Conservation (phyloP, 2,888 invertebrate species). For the Ceraclea dissimilis region DNA sequence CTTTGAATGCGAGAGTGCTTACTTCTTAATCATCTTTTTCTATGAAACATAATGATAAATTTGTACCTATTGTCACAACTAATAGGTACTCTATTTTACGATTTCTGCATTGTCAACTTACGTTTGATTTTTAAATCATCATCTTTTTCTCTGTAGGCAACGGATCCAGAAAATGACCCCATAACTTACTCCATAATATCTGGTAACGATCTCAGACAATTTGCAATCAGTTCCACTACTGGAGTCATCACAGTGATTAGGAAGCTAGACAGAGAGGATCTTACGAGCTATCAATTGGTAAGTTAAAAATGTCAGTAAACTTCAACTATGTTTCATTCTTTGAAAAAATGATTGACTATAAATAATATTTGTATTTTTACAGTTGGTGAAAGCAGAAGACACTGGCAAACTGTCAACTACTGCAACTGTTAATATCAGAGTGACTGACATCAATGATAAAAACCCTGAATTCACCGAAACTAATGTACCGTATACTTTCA, state of each 20-base stretch:
- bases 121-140: too few relatives aligned
- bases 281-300: constrained; percentile 82
- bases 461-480: constrained; percentile 77
- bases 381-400: constrained; percentile 81
- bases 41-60: too few relatives aligned
- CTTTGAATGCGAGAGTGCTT: too few relatives aligned
- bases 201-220: constrained; percentile 83
- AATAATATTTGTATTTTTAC: too few relatives aligned
- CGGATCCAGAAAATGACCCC: constrained; percentile 81
- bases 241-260: constrained; percentile 84
- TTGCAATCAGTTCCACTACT: constrained; percentile 75
- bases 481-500: constrained; percentile 68
- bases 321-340: constrained; percentile 15
- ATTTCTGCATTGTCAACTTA: too few relatives aligned
- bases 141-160: too few relatives aligned
- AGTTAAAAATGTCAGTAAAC: too few relatives aligned
- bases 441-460: constrained; percentile 88
- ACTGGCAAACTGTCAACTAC: constrained; percentile 74
- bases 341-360: too few relatives aligned
- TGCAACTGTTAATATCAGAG: constrained; percentile 79
- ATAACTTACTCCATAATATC: constrained; percentile 80
- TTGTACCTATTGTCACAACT: too few relatives aligned
- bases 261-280: constrained; percentile 77
- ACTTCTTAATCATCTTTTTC: too few relatives aligned
- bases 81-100: too few relatives aligned